Conservation (phyloP, 2,888 invertebrate genomes). For the Archaeoteleia sp. region DNA sequence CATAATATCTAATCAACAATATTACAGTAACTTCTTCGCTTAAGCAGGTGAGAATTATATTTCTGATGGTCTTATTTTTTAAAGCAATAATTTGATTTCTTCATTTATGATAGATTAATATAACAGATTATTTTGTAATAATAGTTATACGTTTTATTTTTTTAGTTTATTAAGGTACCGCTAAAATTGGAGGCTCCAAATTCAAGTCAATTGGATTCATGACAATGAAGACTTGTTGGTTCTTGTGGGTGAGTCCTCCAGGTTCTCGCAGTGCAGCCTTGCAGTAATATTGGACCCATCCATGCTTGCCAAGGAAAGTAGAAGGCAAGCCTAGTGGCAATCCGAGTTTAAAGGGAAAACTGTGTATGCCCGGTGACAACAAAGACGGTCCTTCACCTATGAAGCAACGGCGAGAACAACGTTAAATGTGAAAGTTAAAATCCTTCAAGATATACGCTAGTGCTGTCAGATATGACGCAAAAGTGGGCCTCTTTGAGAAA, state of each 20-base stretch:
- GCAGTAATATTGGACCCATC: constrained; percentile 96
- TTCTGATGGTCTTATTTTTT: too few species aligned
- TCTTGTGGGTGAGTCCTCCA: constrained; percentile 92
- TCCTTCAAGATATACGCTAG: too few species aligned
- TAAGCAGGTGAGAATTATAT: too few species aligned
- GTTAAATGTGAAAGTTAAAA: too few species aligned
- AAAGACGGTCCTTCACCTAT: constrained; percentile 88
- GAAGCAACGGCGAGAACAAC: too few species aligned
- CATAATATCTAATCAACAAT: constrained; percentile 17
- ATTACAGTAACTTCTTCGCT: too few species aligned
- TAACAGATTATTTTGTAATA: too few species aligned
- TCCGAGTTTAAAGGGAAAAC: constrained; percentile 95
- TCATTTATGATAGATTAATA: too few species aligned
- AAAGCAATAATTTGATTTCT: too few species aligned
- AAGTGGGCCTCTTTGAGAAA: too few species aligned
- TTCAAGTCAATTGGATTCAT: constrained; percentile 97
- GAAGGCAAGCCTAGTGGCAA: constrained; percentile 92
- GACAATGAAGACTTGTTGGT: constrained; percentile 97
- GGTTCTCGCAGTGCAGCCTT: constrained; percentile 92
- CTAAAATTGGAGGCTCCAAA: constrained; percentile 89
- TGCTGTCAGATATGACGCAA: too few species aligned
- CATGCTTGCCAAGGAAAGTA: constrained; percentile 94
- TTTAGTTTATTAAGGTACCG: constrained; percentile 80
- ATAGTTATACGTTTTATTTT: not conserved
- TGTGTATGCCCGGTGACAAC: constrained; percentile 94